Conservation (phyloP, 1,140 invertebrate species). For the Drosophila grimshawi region DNA sequence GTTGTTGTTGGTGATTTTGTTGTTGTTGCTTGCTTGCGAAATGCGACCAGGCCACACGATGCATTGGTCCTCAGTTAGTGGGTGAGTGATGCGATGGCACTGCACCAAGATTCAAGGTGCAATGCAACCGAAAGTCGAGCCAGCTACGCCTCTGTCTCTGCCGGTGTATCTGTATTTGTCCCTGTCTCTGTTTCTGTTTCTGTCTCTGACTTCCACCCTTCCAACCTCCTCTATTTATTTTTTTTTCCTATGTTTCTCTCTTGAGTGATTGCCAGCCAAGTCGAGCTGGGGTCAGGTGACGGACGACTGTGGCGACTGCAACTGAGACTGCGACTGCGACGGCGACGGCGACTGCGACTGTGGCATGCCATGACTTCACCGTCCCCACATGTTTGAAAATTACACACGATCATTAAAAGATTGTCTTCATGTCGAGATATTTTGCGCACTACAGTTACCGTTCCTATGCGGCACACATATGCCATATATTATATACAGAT, state of each 20-base stretch:
- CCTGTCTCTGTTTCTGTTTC: slow-evolving; percentile 22
- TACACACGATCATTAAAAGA: slow-evolving; percentile 83
- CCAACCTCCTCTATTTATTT: no score
- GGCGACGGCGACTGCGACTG: slow-evolving; percentile 20
- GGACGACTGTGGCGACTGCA: slow-evolving; percentile 46
- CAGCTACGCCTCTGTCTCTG: slow-evolving; percentile 38
- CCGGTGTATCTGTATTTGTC: background rate
- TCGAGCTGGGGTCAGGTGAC: slow-evolving; percentile 75
- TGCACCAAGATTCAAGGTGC: slow-evolving; percentile 63
- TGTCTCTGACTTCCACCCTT: slow-evolving; percentile 8
- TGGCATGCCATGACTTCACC: slow-evolving; percentile 40
- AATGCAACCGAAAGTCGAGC: slow-evolving; percentile 65
- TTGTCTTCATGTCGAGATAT: slow-evolving; percentile 81
- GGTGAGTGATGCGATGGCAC: slow-evolving; percentile 69
- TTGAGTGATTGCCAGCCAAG: slow-evolving; percentile 70
- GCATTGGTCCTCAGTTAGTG: slow-evolving; percentile 62
- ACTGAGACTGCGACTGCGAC: slow-evolving; percentile 19
- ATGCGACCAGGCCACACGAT: slow-evolving; percentile 53
- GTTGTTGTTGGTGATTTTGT: slow-evolving; percentile 12
- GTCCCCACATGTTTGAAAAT: slow-evolving; percentile 74
- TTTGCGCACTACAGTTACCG: slow-evolving; percentile 41
- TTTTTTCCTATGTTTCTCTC: slow-evolving; percentile 3
- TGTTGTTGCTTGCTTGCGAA: slow-evolving; percentile 48
- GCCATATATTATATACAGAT: background rate
- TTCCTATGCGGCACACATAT: background rate